phyloP scores from a whole-genome alignment of 2,113 vertebrate species.

The Spheniscus mendiculus region DNA sequence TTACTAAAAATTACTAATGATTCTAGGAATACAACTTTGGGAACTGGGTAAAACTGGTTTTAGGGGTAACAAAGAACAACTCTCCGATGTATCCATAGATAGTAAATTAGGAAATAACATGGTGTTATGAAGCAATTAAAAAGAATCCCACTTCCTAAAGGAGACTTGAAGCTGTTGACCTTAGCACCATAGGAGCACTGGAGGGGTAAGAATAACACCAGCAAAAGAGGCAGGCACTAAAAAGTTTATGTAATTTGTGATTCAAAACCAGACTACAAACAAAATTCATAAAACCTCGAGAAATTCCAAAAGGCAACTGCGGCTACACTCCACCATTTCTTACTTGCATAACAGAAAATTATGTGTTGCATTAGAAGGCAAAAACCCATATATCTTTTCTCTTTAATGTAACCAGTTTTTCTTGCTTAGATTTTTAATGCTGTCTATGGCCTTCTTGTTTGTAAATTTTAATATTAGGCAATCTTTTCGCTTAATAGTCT shows the following conservation, averaged over 20 bases:
- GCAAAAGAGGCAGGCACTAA: neutral
- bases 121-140: neutral
- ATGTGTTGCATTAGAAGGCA: neutral
- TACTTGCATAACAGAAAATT: neutral
- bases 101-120: neutral
- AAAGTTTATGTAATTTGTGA: neutral
- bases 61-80: neutral
- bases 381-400: accelerated
- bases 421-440: neutral
- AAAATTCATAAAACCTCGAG: neutral
- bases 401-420: neutral
- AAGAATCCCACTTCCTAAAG: neutral
- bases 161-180: neutral
- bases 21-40: neutral
- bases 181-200: neutral
- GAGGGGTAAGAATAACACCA: neutral
- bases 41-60: neutral
- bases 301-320: neutral
- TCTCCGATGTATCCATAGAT: neutral
- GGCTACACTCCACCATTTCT: neutral
- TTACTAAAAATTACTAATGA: neutral
- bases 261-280: neutral
- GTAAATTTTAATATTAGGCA: neutral
- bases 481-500: neutral
- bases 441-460: neutral